These are phyloP conservation scores for Altica lythri DNA, from an alignment of 2,888 invertebrate genomes.

Conservation along the genomic window DNA sequence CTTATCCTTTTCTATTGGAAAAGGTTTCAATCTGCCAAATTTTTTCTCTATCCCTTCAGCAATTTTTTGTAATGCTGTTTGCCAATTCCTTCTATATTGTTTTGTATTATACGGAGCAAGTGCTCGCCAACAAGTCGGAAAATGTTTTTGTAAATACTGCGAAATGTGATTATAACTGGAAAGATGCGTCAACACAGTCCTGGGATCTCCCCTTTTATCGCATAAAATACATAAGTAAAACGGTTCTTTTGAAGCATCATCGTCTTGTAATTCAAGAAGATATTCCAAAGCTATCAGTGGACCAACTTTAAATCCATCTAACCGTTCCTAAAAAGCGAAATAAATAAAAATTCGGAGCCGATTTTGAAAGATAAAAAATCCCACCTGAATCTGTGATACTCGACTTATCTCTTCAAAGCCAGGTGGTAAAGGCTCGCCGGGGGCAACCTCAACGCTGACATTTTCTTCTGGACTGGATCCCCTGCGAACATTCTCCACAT, in stretches of 20 bases:
- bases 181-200: constrained; percentile 78
- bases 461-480: constrained; percentile 29
- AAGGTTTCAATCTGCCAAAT: constrained; percentile 71
- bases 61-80: constrained; percentile 59
- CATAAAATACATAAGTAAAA: constrained; percentile 79
- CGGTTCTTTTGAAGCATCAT: constrained; percentile 69
- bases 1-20: constrained; percentile 69
- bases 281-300: constrained; percentile 77
- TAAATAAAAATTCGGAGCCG: no score
- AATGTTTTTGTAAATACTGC: constrained; percentile 69
- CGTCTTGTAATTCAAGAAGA: constrained; percentile 72
- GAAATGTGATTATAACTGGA: constrained; percentile 73
- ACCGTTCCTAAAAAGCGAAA: constrained; percentile 49
- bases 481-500: constrained; percentile 19
- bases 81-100: constrained; percentile 62
- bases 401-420: constrained; percentile 68
- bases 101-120: constrained; percentile 65
- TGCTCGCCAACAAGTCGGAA: constrained; percentile 64
- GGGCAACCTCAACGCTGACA: constrained; percentile 55
- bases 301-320: constrained; percentile 62
- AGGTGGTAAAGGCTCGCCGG: constrained; percentile 73
- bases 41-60: constrained; percentile 75
- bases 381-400: constrained; percentile 52
- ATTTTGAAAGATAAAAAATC: background rate
- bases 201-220: constrained; percentile 77